Evolutionary conservation across 1,140 invertebrate genomes (phyloP).

Genomic region (Ostrea edulis): DNA sequence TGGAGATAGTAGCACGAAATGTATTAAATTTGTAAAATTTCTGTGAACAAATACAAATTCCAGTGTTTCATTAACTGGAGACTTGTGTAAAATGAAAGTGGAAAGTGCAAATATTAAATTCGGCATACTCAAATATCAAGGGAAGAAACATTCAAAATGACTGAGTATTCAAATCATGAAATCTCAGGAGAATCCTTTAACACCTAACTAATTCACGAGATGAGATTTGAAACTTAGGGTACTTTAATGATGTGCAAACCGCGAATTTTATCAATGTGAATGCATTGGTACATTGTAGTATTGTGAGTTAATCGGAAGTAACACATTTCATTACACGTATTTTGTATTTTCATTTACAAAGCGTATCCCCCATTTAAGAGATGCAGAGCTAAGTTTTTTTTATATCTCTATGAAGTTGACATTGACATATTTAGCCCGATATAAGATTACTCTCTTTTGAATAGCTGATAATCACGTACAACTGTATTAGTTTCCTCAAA

Average conservation of each 20-base stretch:
- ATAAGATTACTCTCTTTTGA: conserved; percentile 10
- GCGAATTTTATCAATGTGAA: conserved; percentile 4
- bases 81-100: too few species aligned
- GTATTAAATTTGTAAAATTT: too few species aligned
- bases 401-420: neutral
- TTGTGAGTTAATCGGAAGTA: neutral
- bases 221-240: neutral
- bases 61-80: too few species aligned
- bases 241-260: neutral
- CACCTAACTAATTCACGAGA: neutral
- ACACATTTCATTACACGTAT: neutral
- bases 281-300: neutral
- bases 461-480: conserved; percentile 23
- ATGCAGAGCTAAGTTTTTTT: neutral
- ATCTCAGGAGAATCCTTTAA: neutral
- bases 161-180: conserved; percentile 12
- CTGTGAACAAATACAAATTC: too few species aligned
- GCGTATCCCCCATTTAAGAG: neutral
- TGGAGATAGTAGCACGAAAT: too few species aligned
- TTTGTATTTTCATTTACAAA: neutral
- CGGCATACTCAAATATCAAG: neutral
- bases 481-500: conserved; percentile 30
- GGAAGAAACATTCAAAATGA: neutral
- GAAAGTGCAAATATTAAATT: neutral
- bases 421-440: neutral